Evolutionary conservation across 1,140 invertebrate species (phyloP), one percentile per base, ranked within the genome.

Genomic region (Pentalonia nigronervosa): DNA sequence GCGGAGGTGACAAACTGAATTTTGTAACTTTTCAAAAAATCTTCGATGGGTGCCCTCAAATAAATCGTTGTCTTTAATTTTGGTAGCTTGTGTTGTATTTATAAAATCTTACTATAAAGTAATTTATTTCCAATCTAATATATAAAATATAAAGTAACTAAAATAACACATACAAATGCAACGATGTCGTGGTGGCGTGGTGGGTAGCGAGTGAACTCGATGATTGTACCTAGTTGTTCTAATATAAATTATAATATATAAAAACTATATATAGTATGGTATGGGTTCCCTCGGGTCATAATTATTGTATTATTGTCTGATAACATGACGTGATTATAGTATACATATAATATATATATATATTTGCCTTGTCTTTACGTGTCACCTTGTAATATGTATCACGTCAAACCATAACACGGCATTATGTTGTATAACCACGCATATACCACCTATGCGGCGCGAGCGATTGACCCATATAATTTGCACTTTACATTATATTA

Each of bases 321-420:
- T 89, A 84, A 41, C 25, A 84, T 84, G 25, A 45, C 25, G 41
- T 41, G 41, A 17, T 76, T 76, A 76, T 76, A n/a, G 1, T 30
- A n/a, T 67, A 60, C 8, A 60, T 14, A 3, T 67, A n/a, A 47
- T 86, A 30, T 4, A 84, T 86, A 47, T 89, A 53, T 89, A 53
- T 87, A 41, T 56, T 36, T n/a, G 50, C 25, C n/a, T 89, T 56
- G 48, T 89, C 48, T 89, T 89, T 56, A 9, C 23, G 20, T 34
- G 48, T 89, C 50, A 89, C 88, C 88, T 89, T 89, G 88, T 56
- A 89, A 41, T 41, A 56, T 89, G 36, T 36, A 89, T 56, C 50
- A 56, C 88, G 47, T 48, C 17, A 23, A 50, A 53, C n/a, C 8
- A n/a, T 48, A 87, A 84, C 34, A 7, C 34, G n/a, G n/a, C n/a